These are phyloP conservation scores for Serranus cabrilla DNA, from an alignment of 2,797 vertebrate genomes.

Conservation along the genomic window DNA sequence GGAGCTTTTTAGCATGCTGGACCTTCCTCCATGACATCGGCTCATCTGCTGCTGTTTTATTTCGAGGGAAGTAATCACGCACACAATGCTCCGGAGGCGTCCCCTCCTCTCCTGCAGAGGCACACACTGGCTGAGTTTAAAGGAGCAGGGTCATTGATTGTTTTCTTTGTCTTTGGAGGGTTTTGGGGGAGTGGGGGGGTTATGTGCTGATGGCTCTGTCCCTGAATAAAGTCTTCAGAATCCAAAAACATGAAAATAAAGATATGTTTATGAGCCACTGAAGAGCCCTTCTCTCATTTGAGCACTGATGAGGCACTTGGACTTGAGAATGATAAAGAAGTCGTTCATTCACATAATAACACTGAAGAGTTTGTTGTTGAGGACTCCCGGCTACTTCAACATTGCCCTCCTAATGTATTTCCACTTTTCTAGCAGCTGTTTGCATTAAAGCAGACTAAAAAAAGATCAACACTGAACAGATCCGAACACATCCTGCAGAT, in stretches of 20 bases:
- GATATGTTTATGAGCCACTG: conserved; percentile 43
- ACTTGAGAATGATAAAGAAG: conserved; percentile 48
- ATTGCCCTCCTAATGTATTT: conserved; percentile 19
- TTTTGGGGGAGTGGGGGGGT: neutral
- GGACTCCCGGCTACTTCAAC: conserved; percentile 23
- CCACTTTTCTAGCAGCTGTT: conserved; percentile 21
- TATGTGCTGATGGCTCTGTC: conserved; percentile 22
- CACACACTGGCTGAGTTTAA: conserved; percentile 22
- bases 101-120: conserved; percentile 17
- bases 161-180: conserved; percentile 51
- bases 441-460: conserved; percentile 24
- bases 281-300: conserved; percentile 47
- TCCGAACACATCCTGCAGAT: neutral
- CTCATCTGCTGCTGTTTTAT: conserved; percentile 38
- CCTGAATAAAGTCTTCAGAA: conserved; percentile 41
- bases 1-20: conserved; percentile 17
- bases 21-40: conserved; percentile 29
- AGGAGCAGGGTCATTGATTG: conserved; percentile 51
- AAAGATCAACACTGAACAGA: neutral
- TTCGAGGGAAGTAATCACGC: conserved; percentile 21
- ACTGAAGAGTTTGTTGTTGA: conserved; percentile 44
- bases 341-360: conserved; percentile 51
- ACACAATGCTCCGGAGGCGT: conserved; percentile 22
- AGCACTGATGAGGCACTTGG: conserved; percentile 30
- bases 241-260: conserved; percentile 31